Base-by-base conservation (phyloP, 2,888 invertebrate species). In the Myopa testacea region DNA sequence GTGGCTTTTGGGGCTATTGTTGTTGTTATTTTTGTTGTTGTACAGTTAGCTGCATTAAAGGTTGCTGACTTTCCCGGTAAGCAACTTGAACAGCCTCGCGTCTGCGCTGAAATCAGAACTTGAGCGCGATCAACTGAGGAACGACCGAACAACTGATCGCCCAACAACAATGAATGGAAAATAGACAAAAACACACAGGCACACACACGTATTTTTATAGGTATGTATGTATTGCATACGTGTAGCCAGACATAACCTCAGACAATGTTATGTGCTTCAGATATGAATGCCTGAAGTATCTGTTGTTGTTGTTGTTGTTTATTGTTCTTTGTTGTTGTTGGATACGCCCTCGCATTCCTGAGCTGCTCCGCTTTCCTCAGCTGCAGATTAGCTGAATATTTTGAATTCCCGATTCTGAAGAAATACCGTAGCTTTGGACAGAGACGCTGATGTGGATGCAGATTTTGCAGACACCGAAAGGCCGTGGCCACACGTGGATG, bases 241-340 rank as follows among this genome's bases (percentile, higher is more conserved):
- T 55, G 37, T 60, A 72, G 14, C 58, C 72, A 72, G 72, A 58
- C 72, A 72, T 72, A 72, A 72, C 72, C 72, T 72, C 40, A 72
- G 72, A 72, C 72, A 72, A 72, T 72, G 37, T 71, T 58, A 38
- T 34, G 71, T 34, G 52, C 67, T 6, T 4, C 16, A 10, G n/a
- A 19, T 40, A 40, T n/a, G 37, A 40, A 38, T n/a, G 16, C n/a
- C 14, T 45, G 12, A n/a, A 38, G 45, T 45, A 38, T 37, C 37
- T 45, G 5, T 52, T 52, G 12, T 34, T 69, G 45, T 68, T 50
- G 69, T 38, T 68, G 14, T 68, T 68, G 16, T 26, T 67, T 3
- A 16, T n/a, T 14, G 16, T 40, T 10, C 16, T 26, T 40, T 16
- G 38, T 67, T 40, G 45, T 16, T 67, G 40, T 40, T 26, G 26